phyloP scores from a whole-genome alignment of 2,888 invertebrate genomes.

The Drosophila picticornis region DNA sequence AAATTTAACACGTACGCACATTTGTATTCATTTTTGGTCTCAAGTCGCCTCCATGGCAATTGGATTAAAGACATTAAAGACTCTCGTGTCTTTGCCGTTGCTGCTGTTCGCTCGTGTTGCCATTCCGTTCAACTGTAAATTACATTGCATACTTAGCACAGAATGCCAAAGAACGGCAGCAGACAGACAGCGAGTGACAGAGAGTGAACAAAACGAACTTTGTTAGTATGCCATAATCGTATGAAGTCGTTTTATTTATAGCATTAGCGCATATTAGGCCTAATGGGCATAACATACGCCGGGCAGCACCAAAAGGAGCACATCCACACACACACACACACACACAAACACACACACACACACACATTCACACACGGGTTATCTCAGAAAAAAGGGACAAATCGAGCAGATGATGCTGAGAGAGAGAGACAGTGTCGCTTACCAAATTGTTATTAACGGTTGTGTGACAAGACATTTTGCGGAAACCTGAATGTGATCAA shows the following conservation, averaged over 20 bases:
- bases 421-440: background rate
- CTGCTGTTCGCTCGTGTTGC: conserved; percentile 13
- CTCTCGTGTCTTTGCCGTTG: conserved; percentile 23
- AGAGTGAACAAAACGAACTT: conserved; percentile 49
- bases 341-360: background rate
- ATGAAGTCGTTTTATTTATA: conserved; percentile 75
- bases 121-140: conserved; percentile 70
- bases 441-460: conserved; percentile 65
- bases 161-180: conserved; percentile 22
- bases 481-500: conserved; percentile 44
- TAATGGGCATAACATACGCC: conserved; percentile 73
- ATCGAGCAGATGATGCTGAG: conserved; percentile 1
- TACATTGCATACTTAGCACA: conserved; percentile 62
- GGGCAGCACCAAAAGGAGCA: conserved; percentile 22
- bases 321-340: background rate
- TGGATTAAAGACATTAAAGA: conserved; percentile 79
- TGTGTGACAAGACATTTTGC: conserved; percentile 26
- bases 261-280: conserved; percentile 78
- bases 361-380: background rate
- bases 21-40: conserved; percentile 82
- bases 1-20: conserved; percentile 84
- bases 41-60: conserved; percentile 66
- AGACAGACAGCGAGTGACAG: conserved; percentile 15
- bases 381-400: conserved; percentile 15
- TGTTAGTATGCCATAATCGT: conserved; percentile 79